Base-by-base conservation (phyloP, 2,888 invertebrate genomes). In the Apeira syringaria region DNA sequence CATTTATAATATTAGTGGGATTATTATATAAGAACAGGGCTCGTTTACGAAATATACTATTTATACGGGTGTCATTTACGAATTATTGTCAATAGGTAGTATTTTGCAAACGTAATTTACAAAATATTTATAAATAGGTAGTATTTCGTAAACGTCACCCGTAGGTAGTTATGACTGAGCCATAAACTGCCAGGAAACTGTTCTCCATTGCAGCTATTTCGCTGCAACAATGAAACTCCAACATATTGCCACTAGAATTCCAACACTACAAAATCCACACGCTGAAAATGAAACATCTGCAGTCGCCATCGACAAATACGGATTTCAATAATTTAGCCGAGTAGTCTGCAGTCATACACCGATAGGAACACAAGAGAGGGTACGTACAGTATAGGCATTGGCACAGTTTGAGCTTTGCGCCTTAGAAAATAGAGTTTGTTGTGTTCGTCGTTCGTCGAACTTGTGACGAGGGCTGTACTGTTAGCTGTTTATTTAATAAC, bases 401-500 rank as follows among this genome's bases (percentile, higher is more conserved):
- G 17, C 20, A 26, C 28, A 26, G 2, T 20, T 27, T 33, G 26
- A n/a, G n/a, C 49, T 30, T 46, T 47, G 45, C 29, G 8, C 0
- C 20, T 5, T 18, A 13, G 10, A 2, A 2, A 5, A 10, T 17
- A 47, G 43, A 45, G 47, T 18, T 38, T 22, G 36, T 28, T 25
- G 12, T 33, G 24, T 45, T 32, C 8, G 20, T 38, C 13, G 8
- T 9, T 2, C 4, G 18, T 3, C 10, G 7, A 37, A 40, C 46
- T 50, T 56, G 46, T 20, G 45, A 9, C 9, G n/a, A 12, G 13
- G 9, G n/a, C 9, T 51, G 49, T 62, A 63, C 56, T 52, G 15
- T 34, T 64, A 59, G 57, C 69, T 83, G 82, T 84, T 84, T 86
- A 85, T 83, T 82, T 82, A 85, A 84, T 83, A 84, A 79, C 76